These are phyloP conservation scores for Lophius piscatorius DNA, from an alignment of 2,113 vertebrate species.

Conservation along the genomic window DNA sequence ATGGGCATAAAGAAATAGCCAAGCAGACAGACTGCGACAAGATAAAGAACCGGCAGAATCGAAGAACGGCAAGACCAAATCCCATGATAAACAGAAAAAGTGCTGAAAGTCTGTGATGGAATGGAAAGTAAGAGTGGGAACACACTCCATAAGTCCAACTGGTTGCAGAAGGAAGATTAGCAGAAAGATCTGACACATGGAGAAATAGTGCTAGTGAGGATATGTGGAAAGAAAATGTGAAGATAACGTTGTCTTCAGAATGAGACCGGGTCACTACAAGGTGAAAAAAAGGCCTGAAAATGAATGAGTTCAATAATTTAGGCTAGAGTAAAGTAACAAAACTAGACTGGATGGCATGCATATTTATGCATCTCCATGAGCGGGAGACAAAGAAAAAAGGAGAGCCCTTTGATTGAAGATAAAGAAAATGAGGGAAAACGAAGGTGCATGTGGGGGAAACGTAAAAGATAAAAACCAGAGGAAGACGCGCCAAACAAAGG, in stretches of 20 bases:
- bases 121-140: constrained; percentile 3
- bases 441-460: background rate
- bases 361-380: constrained; percentile 24
- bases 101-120: constrained; percentile 24
- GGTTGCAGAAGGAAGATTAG: constrained; percentile 28
- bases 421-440: background rate
- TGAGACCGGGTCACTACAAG: background rate
- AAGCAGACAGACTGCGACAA: constrained; percentile 10
- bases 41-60: constrained; percentile 18
- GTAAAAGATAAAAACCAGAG: constrained; percentile 11
- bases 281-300: background rate
- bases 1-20: constrained; percentile 18
- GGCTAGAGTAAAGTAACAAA: constrained; percentile 4
- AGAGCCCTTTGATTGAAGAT: background rate
- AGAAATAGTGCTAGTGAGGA: constrained; percentile 15
- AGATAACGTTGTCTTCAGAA: constrained; percentile 29
- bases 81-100: constrained; percentile 35
- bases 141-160: constrained; percentile 15
- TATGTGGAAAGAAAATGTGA: constrained; percentile 35
- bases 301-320: constrained; percentile 49
- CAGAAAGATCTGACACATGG: background rate
- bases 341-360: constrained; percentile 17
- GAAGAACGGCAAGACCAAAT: constrained; percentile 31
- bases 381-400: background rate
- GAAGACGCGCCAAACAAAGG: background rate